Percentiles rank a stretch among this genome's conserved stretches.
Conservation (phyloP, 2,113 vertebrate species). For the Chinchilla lanigera region DNA sequence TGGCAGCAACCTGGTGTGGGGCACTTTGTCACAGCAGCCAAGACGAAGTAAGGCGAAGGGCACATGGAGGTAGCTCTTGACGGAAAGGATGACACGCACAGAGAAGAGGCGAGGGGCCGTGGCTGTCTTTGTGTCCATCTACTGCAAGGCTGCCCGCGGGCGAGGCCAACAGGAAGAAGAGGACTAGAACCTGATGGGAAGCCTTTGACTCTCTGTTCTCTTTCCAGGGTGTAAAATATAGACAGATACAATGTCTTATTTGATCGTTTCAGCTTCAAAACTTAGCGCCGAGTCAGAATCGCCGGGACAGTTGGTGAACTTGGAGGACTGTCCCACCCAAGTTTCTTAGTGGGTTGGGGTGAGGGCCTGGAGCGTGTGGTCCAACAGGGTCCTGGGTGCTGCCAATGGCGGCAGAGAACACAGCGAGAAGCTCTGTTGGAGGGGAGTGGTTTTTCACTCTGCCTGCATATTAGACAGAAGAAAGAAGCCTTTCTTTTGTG, state of each 20-base stretch:
- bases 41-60: background rate
- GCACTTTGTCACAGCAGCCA: background rate
- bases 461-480: too few species aligned
- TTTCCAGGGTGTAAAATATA: background rate
- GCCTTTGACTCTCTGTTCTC: background rate
- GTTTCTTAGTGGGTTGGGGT: background rate
- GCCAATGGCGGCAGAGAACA: background rate
- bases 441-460: background rate
- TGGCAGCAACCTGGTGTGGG: background rate
- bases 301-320: background rate
- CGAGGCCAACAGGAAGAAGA: background rate
- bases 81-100: background rate
- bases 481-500: too few species aligned
- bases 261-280: background rate
- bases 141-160: background rate
- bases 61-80: background rate
- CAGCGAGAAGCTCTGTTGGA: background rate
- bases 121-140: background rate
- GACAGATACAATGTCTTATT: background rate
- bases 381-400: background rate
- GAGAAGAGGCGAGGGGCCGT: background rate
- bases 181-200: background rate
- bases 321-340: background rate
- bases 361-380: background rate
- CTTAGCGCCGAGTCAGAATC: background rate